phyloP scores from a whole-genome alignment of 2,113 vertebrate genomes.

The Arizona elegans region DNA sequence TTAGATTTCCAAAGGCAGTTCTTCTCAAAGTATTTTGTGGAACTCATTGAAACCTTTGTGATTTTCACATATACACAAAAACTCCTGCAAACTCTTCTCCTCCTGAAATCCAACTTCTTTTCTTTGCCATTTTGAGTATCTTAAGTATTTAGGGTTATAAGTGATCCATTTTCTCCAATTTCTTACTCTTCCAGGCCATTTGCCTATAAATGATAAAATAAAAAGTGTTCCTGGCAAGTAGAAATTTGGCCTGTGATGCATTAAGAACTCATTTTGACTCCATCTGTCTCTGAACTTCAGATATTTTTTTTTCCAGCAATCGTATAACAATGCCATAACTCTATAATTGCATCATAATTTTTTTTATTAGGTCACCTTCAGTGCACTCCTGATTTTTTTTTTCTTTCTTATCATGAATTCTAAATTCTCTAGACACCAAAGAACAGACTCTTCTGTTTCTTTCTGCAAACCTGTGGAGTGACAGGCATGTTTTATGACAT shows the following conservation, averaged over 20 bases:
- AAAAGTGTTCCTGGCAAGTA: not conserved
- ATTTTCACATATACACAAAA: not conserved
- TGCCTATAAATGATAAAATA: not conserved
- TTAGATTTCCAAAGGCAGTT: not conserved
- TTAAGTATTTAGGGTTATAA: not conserved
- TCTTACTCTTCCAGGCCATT: not conserved
- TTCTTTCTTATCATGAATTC: not conserved
- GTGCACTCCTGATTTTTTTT: not conserved
- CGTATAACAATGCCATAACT: not conserved
- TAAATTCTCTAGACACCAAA: conserved; percentile 11
- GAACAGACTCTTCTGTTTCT: not conserved
- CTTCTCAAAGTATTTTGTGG: not conserved
- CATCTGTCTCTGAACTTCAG: not conserved
- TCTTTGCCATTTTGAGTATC: not conserved
- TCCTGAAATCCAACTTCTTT: not conserved
- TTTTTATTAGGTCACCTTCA: not conserved
- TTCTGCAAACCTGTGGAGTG: not conserved
- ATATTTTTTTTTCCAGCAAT: not conserved
- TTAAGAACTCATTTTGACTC: not conserved
- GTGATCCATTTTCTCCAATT: not conserved
- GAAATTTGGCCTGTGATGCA: not conserved
- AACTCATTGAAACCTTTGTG: not conserved
- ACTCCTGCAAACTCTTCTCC: not conserved
- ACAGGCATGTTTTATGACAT: not conserved
- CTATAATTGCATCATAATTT: not conserved